Evolutionary conservation across 2,797 vertebrate species (phyloP).

Genomic region (Falco biarmicus): DNA sequence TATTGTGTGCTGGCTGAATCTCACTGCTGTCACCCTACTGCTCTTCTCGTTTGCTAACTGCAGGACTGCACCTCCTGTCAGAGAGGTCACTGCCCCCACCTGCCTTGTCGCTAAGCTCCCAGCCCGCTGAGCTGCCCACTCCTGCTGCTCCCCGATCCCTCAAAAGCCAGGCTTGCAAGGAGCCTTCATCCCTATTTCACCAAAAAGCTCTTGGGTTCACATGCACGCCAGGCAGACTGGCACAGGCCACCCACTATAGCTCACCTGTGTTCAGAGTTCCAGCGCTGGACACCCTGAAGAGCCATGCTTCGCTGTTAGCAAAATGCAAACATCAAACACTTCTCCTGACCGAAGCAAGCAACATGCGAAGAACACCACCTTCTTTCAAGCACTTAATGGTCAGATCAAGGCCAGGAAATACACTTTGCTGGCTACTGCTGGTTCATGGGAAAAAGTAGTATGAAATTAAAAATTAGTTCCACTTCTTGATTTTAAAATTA

Average conservation of each 20-base stretch:
- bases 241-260: not conserved
- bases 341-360: not conserved
- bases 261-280: not conserved
- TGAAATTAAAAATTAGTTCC: not conserved
- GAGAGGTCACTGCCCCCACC: not conserved
- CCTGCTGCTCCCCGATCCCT: not conserved
- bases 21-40: not conserved
- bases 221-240: not conserved
- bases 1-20: not conserved
- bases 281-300: not conserved
- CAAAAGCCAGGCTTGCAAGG: not conserved
- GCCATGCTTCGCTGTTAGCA: not conserved
- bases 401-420: not conserved
- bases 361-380: accelerated
- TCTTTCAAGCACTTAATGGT: not conserved
- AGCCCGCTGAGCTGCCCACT: no score
- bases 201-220: not conserved
- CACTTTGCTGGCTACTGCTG: not conserved
- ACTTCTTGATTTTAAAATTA: not conserved
- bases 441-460: not conserved
- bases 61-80: not conserved
- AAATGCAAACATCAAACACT: not conserved
- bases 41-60: not conserved
- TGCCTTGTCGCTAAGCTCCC: not conserved
- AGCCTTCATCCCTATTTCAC: not conserved